Evolutionary conservation across 1,140 invertebrate species (phyloP).

Genomic region (Callitettix versicolor): DNA sequence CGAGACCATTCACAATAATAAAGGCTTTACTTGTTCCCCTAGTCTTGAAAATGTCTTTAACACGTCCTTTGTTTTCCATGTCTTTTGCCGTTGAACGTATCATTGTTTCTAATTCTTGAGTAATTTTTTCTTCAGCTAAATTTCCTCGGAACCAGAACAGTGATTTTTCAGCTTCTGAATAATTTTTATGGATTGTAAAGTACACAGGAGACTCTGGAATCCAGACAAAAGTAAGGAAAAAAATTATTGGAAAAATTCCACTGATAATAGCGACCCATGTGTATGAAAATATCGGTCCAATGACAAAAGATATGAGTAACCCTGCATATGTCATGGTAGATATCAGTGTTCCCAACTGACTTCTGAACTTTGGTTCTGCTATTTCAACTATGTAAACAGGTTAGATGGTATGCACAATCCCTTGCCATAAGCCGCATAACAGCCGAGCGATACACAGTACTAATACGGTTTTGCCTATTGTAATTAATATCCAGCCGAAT

Average conservation of each 20-base stretch:
- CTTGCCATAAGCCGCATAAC: conserved; percentile 49
- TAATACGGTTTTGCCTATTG: neutral
- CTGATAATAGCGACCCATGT: conserved; percentile 49
- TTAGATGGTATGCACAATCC: conserved; percentile 59
- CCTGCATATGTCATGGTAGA: conserved; percentile 70
- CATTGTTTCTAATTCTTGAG: conserved; percentile 18
- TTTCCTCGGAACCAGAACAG: conserved; percentile 48
- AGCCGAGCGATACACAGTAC: conserved; percentile 18
- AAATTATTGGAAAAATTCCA: conserved; percentile 44
- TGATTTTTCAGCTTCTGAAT: conserved; percentile 47
- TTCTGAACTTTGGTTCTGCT: conserved; percentile 29
- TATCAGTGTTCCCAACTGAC: conserved; percentile 54
- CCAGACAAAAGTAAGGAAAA: conserved; percentile 52
- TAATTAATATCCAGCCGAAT: conserved; percentile 40
- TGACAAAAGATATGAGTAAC: conserved; percentile 54
- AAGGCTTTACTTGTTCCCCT: conserved; percentile 18
- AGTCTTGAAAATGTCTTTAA: conserved; percentile 20
- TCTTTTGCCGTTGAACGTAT: conserved; percentile 13
- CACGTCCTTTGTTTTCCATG: conserved; percentile 15
- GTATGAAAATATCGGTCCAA: conserved; percentile 65
- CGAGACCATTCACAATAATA: conserved; percentile 19
- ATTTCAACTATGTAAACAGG: conserved; percentile 84
- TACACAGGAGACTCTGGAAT: conserved; percentile 77
- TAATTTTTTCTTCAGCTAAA: conserved; percentile 7
- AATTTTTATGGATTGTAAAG: conserved; percentile 45